phyloP scores from a whole-genome alignment of 1,140 invertebrate species.

The Sitodiplosis mosellana region DNA sequence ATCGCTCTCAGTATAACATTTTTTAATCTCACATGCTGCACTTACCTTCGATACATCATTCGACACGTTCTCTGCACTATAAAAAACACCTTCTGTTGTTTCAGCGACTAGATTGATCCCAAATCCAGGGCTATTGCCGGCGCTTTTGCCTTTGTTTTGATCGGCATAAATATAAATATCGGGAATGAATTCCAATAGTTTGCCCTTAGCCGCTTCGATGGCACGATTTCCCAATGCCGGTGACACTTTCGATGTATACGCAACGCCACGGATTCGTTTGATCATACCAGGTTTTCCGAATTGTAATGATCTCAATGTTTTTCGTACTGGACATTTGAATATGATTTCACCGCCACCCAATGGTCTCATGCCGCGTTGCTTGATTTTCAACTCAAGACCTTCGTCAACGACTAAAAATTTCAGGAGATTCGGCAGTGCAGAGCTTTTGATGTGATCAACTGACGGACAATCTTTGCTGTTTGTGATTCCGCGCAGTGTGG shows the following conservation, averaged over 20 bases:
- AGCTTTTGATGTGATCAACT: slow-evolving; percentile 68
- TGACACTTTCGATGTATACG: slow-evolving; percentile 70
- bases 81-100: slow-evolving; percentile 72
- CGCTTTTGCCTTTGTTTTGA: slow-evolving; percentile 63
- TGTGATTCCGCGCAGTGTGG: slow-evolving; percentile 72
- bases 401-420: slow-evolving; percentile 77
- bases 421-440: slow-evolving; percentile 61
- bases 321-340: slow-evolving; percentile 68
- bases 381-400: slow-evolving; percentile 69
- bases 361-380: slow-evolving; percentile 64
- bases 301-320: slow-evolving; percentile 36
- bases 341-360: slow-evolving; percentile 78
- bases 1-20: no score
- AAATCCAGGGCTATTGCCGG: slow-evolving; percentile 79
- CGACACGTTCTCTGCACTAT: slow-evolving; percentile 42
- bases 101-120: slow-evolving; percentile 83
- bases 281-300: slow-evolving; percentile 72
- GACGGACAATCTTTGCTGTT: slow-evolving; percentile 67
- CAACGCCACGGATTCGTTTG: slow-evolving; percentile 78
- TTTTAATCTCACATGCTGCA: no score
- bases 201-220: slow-evolving; percentile 79
- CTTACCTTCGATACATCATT: slow-evolving; percentile 3
- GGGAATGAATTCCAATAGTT: slow-evolving; percentile 77
- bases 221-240: slow-evolving; percentile 81
- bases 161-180: slow-evolving; percentile 94